Conservation (phyloP, 2,797 vertebrate species). For the Channallabes apus region DNA sequence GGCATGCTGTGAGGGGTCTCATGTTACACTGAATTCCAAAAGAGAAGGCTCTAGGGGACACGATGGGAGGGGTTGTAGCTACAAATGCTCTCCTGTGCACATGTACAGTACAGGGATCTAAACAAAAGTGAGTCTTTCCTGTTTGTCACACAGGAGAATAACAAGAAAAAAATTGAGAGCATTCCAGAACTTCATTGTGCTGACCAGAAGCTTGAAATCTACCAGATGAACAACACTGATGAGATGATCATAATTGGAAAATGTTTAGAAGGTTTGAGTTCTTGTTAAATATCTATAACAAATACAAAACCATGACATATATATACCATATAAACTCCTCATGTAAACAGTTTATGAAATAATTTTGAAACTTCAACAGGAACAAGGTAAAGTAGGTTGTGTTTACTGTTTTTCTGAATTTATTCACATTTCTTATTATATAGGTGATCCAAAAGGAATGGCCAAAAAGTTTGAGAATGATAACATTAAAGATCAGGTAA, state of each 20-base stretch:
- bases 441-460: conserved; percentile 72
- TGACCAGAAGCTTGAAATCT: conserved; percentile 74
- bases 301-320: neutral
- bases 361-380: neutral
- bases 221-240: conserved; percentile 68
- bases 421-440: conserved; percentile 35
- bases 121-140: neutral
- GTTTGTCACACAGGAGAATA: conserved; percentile 63
- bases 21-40: conserved; percentile 38
- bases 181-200: conserved; percentile 70
- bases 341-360: neutral
- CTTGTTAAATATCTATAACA: neutral
- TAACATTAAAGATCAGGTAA: conserved; percentile 77
- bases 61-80: neutral
- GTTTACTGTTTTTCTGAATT: neutral
- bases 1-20: conserved; percentile 24
- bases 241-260: conserved; percentile 71
- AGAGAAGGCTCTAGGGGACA: neutral
- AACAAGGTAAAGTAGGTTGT: neutral
- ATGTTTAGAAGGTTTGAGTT: conserved; percentile 71
- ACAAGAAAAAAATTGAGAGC: conserved; percentile 65
- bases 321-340: no score
- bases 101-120: neutral
- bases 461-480: conserved; percentile 74
- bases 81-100: neutral